Base-by-base conservation (phyloP, 2,888 invertebrate species). In the Lithophane socia region DNA sequence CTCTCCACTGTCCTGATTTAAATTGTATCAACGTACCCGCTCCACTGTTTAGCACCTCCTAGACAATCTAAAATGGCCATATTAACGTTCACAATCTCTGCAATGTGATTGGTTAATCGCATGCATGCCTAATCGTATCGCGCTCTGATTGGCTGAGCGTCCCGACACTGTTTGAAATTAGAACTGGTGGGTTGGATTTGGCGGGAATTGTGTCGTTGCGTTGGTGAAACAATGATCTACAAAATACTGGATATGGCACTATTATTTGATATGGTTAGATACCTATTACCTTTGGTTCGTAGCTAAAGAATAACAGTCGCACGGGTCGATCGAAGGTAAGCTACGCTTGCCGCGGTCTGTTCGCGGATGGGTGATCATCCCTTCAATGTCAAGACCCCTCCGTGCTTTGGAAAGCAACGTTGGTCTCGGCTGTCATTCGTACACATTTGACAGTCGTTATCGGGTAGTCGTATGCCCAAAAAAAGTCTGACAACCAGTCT, bases 121-220 rank as follows among this genome's bases (percentile, higher is more conserved):
- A 73, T 86, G 87, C 84, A 87, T 90, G 86, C 91, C 90, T 92
- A 92, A 88, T 88, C 86, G 83, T 74, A 82, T 84, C 86, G 87
- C 85, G 81, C 86, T 89, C 87, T 88, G 86, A 95, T 95, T 95
- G 94, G 94, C 83, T 85, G 86, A 82, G 82, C 72, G 81, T 75
- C 85, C 83, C 86, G 89, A 91, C 92, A 87, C 88, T 87, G 87
- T 90, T 91, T 93, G 93, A 94, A 95, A 95, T 95, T 93, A 88
- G 94, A 95, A 91, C 92, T 90, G 77, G 91, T 91, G 92, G 90
- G 90, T 75, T 82, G 85, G 85, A 77, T 84, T 83, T 73, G 79
- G 80, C 73, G 76, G 80, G 81, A 82, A 77, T 75, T 82, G 66
- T 54, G 82, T 84, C 58, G 72, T 64, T 66, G 44, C 58, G 72